Conservation (phyloP, 2,797 vertebrate genomes). For the Bradypus variegatus region DNA sequence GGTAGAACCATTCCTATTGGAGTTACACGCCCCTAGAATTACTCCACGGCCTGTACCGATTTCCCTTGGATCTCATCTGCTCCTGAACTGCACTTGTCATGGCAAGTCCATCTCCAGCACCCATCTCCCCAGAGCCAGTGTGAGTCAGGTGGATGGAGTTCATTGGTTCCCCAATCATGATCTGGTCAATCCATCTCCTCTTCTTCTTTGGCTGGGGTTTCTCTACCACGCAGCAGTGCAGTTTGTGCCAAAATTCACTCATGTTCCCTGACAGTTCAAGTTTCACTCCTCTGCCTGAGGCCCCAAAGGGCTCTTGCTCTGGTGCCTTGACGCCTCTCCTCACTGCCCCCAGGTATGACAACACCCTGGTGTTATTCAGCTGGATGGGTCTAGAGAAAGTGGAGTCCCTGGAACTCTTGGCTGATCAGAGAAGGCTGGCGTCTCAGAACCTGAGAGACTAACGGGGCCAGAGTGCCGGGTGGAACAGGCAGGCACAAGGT, state of each 20-base stretch:
- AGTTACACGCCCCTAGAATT: conserved; percentile 81
- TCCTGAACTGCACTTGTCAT: conserved; percentile 86
- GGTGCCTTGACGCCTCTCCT: neutral
- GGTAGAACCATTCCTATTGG: conserved; percentile 39
- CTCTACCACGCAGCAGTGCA: conserved; percentile 91
- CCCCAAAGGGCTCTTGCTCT: conserved; percentile 52
- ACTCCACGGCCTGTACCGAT: conserved; percentile 81
- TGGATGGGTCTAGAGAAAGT: neutral
- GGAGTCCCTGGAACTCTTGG: neutral
- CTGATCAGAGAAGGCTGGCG: neutral
- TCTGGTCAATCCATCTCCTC: conserved; percentile 85
- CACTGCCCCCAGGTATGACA: neutral
- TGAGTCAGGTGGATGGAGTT: conserved; percentile 93
- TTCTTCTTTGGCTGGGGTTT: conserved; percentile 89
- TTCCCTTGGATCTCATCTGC: conserved; percentile 88
- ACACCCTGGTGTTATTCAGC: neutral
- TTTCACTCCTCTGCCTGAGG: conserved; percentile 53
- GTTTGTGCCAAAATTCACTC: conserved; percentile 97
- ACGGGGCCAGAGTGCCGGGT: neutral
- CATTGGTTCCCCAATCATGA: conserved; percentile 91
- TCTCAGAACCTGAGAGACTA: neutral
- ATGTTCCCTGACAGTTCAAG: conserved; percentile 75
- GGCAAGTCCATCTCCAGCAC: conserved; percentile 75
- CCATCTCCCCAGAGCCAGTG: conserved; percentile 91
- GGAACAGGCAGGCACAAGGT: neutral